Evolutionary conservation across 2,888 invertebrate species (phyloP).

Genomic region (Mythimna lalbum): DNA sequence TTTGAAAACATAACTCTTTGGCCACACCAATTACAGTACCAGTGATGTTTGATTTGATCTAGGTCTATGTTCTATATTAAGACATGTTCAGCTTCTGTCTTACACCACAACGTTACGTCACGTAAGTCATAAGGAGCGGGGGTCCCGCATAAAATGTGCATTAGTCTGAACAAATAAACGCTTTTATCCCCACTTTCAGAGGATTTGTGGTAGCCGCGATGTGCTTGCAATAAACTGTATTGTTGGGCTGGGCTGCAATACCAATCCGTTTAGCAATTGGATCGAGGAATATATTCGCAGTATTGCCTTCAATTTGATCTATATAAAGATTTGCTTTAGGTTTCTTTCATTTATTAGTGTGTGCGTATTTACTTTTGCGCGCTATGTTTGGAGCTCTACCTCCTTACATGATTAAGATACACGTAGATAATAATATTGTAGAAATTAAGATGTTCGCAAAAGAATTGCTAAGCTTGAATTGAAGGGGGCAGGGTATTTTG

Average conservation of each 20-base stretch:
- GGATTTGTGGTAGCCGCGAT: constrained; percentile 81
- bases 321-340: constrained; percentile 40
- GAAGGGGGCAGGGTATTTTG: too few species aligned
- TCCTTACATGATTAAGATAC: too few species aligned
- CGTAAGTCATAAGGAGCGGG: constrained; percentile 86
- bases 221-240: constrained; percentile 74
- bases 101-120: constrained; percentile 76
- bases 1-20: not conserved
- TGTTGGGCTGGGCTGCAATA: constrained; percentile 62
- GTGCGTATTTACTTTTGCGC: constrained; percentile 1
- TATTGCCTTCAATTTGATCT: constrained; percentile 40
- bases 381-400: not conserved
- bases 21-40: too few species aligned
- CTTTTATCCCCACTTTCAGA: constrained; percentile 83
- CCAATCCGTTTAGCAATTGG: constrained; percentile 60
- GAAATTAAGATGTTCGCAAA: too few species aligned
- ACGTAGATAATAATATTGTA: too few species aligned
- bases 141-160: constrained; percentile 88
- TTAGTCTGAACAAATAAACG: constrained; percentile 89
- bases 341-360: constrained; percentile 30
- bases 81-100: constrained; percentile 54
- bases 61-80: not conserved
- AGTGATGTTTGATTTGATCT: too few species aligned
- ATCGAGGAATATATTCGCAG: constrained; percentile 52
- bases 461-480: too few species aligned